These are phyloP conservation scores for Cryptocephalus moraei DNA, from an alignment of 2,888 invertebrate species.

Conservation along the genomic window DNA sequence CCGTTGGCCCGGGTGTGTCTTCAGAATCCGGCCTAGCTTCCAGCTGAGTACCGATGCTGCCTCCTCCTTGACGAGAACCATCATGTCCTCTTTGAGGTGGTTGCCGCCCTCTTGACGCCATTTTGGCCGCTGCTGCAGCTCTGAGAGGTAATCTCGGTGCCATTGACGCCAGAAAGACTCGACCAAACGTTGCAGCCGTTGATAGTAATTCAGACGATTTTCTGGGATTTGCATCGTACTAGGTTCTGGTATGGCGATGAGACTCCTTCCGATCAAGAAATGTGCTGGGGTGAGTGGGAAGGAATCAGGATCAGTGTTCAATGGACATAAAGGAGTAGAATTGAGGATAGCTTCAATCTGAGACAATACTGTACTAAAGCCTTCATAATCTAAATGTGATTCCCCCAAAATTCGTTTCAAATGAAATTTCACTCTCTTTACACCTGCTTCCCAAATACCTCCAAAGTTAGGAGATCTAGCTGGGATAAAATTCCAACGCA, in stretches of 20 bases:
- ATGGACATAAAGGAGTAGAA: too few species aligned
- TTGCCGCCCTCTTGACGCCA: constrained; percentile 4
- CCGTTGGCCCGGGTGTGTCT: too few species aligned
- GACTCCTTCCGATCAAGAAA: constrained; percentile 10
- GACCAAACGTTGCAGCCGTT: constrained; percentile 4
- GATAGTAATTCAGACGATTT: constrained; percentile 5
- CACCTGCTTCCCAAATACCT: constrained; percentile 15
- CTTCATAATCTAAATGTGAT: too few species aligned
- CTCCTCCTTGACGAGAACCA: constrained; percentile 12
- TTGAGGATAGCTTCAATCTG: too few species aligned
- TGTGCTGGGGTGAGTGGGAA: too few species aligned
- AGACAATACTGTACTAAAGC: too few species aligned
- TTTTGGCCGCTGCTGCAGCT: constrained; percentile 11
- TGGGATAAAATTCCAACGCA: constrained; percentile 20
- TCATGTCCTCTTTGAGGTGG: constrained; percentile 3
- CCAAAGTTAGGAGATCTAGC: constrained; percentile 14
- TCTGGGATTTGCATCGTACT: constrained; percentile 2
- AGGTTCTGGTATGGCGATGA: constrained; percentile 11
- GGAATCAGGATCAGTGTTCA: too few species aligned
- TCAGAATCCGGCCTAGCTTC: constrained; percentile 9
- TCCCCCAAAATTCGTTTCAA: too few species aligned
- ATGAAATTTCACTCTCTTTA: constrained; percentile 8
- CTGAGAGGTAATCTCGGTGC: constrained; percentile 10
- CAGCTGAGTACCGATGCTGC: constrained; percentile 9
- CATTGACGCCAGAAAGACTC: constrained; percentile 12